These are phyloP conservation scores for Drosophila ustulata DNA, from an alignment of 2,888 invertebrate species.

Conservation along the genomic window DNA sequence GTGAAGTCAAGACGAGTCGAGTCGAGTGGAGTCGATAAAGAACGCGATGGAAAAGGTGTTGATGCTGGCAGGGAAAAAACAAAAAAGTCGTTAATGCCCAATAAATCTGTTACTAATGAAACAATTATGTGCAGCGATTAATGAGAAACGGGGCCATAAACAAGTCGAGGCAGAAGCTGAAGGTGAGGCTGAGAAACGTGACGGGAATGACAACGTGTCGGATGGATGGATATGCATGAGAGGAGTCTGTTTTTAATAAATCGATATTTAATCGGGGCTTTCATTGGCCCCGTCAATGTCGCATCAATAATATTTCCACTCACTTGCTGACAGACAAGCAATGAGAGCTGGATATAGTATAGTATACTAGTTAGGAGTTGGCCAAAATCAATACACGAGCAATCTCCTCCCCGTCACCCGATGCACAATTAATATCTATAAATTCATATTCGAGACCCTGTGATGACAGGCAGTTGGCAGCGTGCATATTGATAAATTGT, in stretches of 20 bases:
- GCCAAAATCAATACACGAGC: constrained; percentile 31
- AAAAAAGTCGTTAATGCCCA: constrained; percentile 57
- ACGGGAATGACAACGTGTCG: constrained; percentile 67
- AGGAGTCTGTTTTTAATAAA: constrained; percentile 65
- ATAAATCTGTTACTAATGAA: constrained; percentile 78
- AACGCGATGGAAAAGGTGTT: not conserved
- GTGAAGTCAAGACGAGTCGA: constrained; percentile 16
- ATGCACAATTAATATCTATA: constrained; percentile 55
- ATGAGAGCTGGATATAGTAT: constrained; percentile 16
- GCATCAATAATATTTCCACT: constrained; percentile 59
- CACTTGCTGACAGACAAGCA: constrained; percentile 43
- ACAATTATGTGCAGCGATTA: constrained; percentile 77
- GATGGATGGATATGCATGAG: constrained; percentile 62
- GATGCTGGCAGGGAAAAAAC: not conserved
- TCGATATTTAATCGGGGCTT: constrained; percentile 63
- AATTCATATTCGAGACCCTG: constrained; percentile 22
- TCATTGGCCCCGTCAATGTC: constrained; percentile 41
- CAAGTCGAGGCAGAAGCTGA: constrained; percentile 38
- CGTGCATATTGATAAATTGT: constrained; percentile 62
- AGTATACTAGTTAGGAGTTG: not conserved
- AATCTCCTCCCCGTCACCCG: not conserved
- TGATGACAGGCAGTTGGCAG: constrained; percentile 41
- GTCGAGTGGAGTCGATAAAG: constrained; percentile 5
- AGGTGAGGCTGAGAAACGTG: constrained; percentile 54
- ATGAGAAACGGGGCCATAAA: constrained; percentile 55